phyloP scores from a whole-genome alignment of 2,797 vertebrate genomes.

The Falco columbarius region DNA sequence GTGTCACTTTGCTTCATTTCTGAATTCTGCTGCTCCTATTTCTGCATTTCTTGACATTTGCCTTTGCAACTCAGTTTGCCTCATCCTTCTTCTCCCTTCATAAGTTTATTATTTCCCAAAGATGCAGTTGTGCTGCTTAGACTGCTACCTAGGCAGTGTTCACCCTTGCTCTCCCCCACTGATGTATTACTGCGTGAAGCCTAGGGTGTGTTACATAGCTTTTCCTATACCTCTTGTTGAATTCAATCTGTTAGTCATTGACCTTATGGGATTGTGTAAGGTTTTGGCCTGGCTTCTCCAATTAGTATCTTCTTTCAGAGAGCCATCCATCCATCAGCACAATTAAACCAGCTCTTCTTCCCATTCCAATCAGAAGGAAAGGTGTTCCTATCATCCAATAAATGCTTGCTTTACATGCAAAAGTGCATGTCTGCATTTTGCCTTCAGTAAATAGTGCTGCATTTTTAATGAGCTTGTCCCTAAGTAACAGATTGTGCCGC shows the following conservation, averaged over 20 bases:
- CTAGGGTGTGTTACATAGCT: neutral
- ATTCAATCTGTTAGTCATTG: neutral
- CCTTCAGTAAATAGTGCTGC: constrained; percentile 47
- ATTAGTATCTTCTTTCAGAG: neutral
- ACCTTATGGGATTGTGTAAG: neutral
- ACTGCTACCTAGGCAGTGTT: neutral
- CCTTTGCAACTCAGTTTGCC: neutral
- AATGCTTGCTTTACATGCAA: constrained; percentile 29
- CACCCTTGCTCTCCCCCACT: neutral
- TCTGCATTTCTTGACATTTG: neutral
- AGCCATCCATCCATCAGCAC: neutral
- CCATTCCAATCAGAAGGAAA: neutral
- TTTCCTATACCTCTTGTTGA: neutral
- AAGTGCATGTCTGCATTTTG: constrained; percentile 59
- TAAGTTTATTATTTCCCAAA: neutral
- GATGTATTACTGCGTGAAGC: neutral
- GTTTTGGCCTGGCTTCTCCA: neutral
- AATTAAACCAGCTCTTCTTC: neutral
- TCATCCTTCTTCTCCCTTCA: neutral
- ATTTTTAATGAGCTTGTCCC: constrained; percentile 56
- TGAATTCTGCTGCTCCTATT: neutral
- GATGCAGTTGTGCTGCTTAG: neutral
- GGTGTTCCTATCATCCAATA: constrained; percentile 14
- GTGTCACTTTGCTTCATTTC: neutral
- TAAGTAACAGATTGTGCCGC: constrained; percentile 4